Percentiles rank a stretch among this genome's conserved stretches.
Evolutionary conservation across 2,888 invertebrate species (phyloP).

Genomic region (Amblyjoppa fuscipennis): DNA sequence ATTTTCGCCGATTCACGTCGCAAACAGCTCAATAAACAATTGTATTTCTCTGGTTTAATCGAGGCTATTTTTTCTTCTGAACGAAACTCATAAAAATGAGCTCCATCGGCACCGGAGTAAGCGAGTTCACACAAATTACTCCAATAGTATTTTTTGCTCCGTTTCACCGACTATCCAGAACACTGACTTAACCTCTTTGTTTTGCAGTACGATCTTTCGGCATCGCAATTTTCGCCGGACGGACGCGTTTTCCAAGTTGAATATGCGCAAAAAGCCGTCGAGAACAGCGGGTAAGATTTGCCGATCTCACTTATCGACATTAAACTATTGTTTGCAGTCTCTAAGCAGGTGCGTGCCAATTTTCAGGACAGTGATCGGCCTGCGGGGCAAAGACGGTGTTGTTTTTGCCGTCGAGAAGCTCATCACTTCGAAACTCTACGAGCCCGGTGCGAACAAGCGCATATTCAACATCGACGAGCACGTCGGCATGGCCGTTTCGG

Average conservation of each 20-base stretch:
- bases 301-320: background rate
- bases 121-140: constrained; percentile 81
- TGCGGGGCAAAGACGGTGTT: constrained; percentile 98
- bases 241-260: constrained; percentile 99
- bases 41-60: constrained; percentile 55
- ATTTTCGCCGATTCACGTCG: constrained; percentile 81
- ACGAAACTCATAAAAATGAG: constrained; percentile 89
- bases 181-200: constrained; percentile 76
- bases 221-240: constrained; percentile 99
- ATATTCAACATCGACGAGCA: constrained; percentile 97
- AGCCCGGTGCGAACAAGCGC: constrained; percentile 95
- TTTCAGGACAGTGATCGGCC: constrained; percentile 94
- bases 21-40: constrained; percentile 72
- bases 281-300: constrained; percentile 93
- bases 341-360: constrained; percentile 4
- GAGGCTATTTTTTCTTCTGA: constrained; percentile 53
- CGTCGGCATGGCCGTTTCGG: constrained; percentile 97
- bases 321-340: constrained; percentile 31
- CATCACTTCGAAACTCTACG: constrained; percentile 96
- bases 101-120: constrained; percentile 98
- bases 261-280: constrained; percentile 99
- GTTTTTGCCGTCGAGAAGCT: constrained; percentile 99
- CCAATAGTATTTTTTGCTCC: constrained; percentile 61
- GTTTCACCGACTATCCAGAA: constrained; percentile 63
- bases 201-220: constrained; percentile 98